Conservation (phyloP, 2,113 vertebrate genomes). For the Chaetodon trifascialis region DNA sequence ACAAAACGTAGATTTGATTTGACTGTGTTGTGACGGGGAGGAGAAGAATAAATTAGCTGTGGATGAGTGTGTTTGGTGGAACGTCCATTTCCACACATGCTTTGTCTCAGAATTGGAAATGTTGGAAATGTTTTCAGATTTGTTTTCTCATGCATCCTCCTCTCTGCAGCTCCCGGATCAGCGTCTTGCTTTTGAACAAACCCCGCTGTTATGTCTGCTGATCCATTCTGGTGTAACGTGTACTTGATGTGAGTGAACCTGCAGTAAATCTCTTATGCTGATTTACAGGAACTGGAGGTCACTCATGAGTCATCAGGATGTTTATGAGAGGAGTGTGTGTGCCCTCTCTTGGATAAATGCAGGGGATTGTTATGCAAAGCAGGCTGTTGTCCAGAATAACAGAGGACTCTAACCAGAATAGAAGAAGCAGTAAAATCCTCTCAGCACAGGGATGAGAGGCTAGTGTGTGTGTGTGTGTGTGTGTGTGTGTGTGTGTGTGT, state of each 20-base stretch:
- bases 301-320: slow-evolving; percentile 54
- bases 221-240: not conserved
- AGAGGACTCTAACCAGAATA: slow-evolving; percentile 51
- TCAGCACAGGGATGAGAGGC: slow-evolving; percentile 9
- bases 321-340: slow-evolving; percentile 36
- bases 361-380: slow-evolving; percentile 58
- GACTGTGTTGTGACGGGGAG: not conserved
- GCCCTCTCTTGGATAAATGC: slow-evolving; percentile 38
- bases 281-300: slow-evolving; percentile 44
- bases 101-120: slow-evolving; percentile 3
- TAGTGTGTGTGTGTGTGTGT: slow-evolving; percentile 5
- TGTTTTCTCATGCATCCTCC: not conserved
- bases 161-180: not conserved
- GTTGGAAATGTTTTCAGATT: slow-evolving; percentile 8
- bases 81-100: not conserved
- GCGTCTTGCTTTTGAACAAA: slow-evolving; percentile 4
- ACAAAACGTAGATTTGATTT: not conserved
- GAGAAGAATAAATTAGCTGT: not conserved
- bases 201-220: slow-evolving; percentile 1
- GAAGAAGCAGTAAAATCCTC: slow-evolving; percentile 58
- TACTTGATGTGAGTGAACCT: slow-evolving; percentile 14
- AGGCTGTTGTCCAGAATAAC: slow-evolving; percentile 61
- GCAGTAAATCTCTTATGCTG: slow-evolving; percentile 14
- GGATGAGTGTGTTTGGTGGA: not conserved
- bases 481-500: slow-evolving; percentile 20